phyloP scores from a whole-genome alignment of 2,888 invertebrate species.

The Caenorhabditis wallacei region DNA sequence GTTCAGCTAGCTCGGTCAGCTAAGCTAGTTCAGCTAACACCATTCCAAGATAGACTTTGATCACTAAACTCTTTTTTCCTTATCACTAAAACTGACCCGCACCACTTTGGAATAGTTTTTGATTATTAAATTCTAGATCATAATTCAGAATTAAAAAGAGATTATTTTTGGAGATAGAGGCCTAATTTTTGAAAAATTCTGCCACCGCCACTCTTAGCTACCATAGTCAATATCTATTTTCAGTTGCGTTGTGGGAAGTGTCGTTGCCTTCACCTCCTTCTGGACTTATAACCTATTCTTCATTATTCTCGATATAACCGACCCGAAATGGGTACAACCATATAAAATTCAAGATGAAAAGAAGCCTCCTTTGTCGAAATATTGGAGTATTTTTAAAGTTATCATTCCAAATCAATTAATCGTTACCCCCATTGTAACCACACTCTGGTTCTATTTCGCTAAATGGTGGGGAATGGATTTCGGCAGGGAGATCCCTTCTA shows the following conservation, averaged over 20 bases:
- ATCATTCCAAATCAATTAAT: conserved; percentile 50
- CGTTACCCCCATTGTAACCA: conserved; percentile 48
- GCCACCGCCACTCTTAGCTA: too few relatives aligned
- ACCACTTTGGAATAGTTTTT: too few relatives aligned
- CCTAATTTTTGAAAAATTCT: too few relatives aligned
- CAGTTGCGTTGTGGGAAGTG: conserved; percentile 62
- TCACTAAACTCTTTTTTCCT: too few relatives aligned
- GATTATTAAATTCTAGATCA: too few relatives aligned
- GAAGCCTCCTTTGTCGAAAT: conserved; percentile 84
- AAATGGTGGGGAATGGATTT: conserved; percentile 56
- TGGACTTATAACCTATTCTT: conserved; percentile 85
- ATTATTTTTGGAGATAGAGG: neutral
- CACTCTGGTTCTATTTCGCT: conserved; percentile 46
- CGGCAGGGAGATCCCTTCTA: conserved; percentile 43
- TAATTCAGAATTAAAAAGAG: too few relatives aligned
- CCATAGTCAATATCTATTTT: too few relatives aligned
- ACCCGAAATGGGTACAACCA: conserved; percentile 88
- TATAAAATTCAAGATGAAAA: conserved; percentile 92
- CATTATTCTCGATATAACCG: conserved; percentile 89
- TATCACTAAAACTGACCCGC: too few relatives aligned
- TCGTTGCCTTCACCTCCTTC: conserved; percentile 46
- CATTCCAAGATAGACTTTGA: too few relatives aligned
- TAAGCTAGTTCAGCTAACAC: too few relatives aligned
- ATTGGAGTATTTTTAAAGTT: conserved; percentile 46
- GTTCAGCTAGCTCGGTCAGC: too few relatives aligned